These are phyloP conservation scores for Meloidogyne hapla DNA, from an alignment of 1,140 invertebrate species.

Conservation along the genomic window DNA sequence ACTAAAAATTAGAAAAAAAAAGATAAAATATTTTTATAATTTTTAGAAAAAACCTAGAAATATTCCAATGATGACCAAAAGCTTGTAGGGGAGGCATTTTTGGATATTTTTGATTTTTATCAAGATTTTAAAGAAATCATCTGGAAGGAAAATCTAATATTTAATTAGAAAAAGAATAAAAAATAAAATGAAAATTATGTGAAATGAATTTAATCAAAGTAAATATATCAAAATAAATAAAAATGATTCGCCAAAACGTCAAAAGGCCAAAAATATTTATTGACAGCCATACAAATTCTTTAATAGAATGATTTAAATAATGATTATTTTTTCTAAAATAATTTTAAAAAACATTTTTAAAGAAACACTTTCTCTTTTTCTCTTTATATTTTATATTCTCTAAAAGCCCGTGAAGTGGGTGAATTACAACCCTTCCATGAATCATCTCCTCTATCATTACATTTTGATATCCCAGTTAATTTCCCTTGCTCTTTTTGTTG, in stretches of 20 bases:
- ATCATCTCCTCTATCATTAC: neutral
- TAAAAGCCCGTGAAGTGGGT: constrained; percentile 3
- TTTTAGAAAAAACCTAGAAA: constrained; percentile 49
- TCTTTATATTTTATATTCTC: constrained; percentile 20
- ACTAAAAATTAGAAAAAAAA: neutral
- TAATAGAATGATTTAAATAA: too few relatives aligned
- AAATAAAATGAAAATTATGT: too few relatives aligned
- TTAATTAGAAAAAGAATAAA: too few relatives aligned
- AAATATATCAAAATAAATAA: too few relatives aligned
- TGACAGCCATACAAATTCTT: too few relatives aligned
- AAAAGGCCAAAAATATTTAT: too few relatives aligned
- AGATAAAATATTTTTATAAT: too few relatives aligned
- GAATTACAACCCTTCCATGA: neutral
- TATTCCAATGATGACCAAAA: constrained; percentile 57
- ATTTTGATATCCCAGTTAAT: neutral
- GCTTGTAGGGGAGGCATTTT: constrained; percentile 54
- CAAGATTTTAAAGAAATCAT: too few relatives aligned
- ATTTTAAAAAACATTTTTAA: neutral
- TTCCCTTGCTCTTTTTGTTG: neutral
- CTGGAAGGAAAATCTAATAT: neutral
- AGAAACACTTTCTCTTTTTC: too few relatives aligned
- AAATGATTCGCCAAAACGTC: too few relatives aligned
- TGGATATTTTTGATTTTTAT: too few relatives aligned
- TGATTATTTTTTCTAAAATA: neutral
- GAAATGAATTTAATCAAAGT: too few relatives aligned